A percentile compares a stretch with the other conserved stretches of the same genome.
Evolutionary conservation across 2,888 invertebrate species (phyloP).

Genomic region (Acanthococcus lagerstroemiae): DNA sequence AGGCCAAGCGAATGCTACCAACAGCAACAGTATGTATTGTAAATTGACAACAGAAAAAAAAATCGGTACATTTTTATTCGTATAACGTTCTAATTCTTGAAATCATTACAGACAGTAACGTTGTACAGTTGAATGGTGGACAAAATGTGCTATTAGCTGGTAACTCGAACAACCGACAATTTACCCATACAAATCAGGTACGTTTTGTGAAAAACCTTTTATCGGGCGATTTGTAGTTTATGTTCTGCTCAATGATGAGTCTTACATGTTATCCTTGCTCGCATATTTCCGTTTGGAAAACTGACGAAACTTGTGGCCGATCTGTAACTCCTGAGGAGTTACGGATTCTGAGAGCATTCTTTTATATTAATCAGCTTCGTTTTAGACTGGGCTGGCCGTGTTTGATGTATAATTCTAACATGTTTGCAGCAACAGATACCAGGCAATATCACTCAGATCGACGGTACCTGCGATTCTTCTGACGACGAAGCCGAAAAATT

Average conservation of each 20-base stretch:
- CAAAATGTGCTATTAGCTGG: neutral
- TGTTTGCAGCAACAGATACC: conserved; percentile 35
- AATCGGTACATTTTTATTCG: neutral
- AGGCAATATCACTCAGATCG: conserved; percentile 46
- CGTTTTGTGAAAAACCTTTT: neutral
- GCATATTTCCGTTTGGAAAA: conserved; percentile 19
- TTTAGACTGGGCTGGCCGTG: neutral
- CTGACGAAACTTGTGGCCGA: conserved; percentile 15
- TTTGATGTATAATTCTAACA: neutral
- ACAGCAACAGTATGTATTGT: too few species aligned
- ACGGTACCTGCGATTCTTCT: conserved; percentile 59
- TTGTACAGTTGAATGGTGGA: neutral
- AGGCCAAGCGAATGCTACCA: conserved; percentile 41
- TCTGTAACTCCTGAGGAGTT: conserved; percentile 18
- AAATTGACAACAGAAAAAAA: too few species aligned
- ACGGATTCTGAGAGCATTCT: conserved; percentile 21
- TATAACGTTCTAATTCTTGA: neutral
- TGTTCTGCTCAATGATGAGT: conserved; percentile 9
- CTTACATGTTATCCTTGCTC: conserved; percentile 24
- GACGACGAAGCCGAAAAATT: neutral
- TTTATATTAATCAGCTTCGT: too few species aligned
- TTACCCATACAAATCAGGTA: conserved; percentile 16
- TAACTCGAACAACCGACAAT: conserved; percentile 11
- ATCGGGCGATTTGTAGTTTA: neutral
- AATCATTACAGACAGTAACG: too few species aligned